These are phyloP conservation scores for Ceyx melanurus DNA, from an alignment of 2,113 vertebrate genomes.

Conservation along the genomic window DNA sequence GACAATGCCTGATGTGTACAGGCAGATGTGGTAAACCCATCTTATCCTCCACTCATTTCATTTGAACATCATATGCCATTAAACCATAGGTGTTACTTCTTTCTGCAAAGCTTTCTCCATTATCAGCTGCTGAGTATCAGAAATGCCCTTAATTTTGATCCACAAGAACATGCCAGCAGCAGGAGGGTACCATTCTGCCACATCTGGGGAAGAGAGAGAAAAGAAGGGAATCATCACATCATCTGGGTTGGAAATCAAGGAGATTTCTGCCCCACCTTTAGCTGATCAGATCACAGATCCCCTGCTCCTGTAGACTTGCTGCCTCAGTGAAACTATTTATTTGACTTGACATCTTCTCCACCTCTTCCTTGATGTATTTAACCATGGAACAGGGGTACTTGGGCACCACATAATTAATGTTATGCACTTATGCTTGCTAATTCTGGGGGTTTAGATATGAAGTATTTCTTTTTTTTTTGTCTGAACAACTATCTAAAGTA, in stretches of 20 bases:
- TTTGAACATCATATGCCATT: background rate
- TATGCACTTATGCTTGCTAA: background rate
- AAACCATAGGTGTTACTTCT: conserved; percentile 76
- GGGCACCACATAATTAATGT: background rate
- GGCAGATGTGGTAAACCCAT: background rate
- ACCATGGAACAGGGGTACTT: background rate
- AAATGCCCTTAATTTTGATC: conserved; percentile 89
- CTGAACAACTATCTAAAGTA: background rate
- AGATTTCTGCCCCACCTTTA: background rate
- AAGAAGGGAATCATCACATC: background rate
- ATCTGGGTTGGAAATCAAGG: background rate
- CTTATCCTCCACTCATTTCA: background rate
- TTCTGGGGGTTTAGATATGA: background rate
- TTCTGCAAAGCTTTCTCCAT: conserved; percentile 90
- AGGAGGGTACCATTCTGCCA: conserved; percentile 91
- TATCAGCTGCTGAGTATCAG: conserved; percentile 85
- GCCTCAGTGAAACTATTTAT: background rate
- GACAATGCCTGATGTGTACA: background rate
- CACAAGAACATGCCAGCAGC: conserved; percentile 94
- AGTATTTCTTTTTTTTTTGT: background rate
- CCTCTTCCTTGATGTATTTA: background rate
- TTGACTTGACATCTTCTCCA: background rate
- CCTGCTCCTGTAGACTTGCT: background rate
- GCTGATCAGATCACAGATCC: background rate
- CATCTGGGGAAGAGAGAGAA: conserved; percentile 64